A percentile compares a stretch with the other conserved stretches of the same genome.
Conservation (phyloP, 2,797 vertebrate genomes). For the Lepus oiostolus region DNA sequence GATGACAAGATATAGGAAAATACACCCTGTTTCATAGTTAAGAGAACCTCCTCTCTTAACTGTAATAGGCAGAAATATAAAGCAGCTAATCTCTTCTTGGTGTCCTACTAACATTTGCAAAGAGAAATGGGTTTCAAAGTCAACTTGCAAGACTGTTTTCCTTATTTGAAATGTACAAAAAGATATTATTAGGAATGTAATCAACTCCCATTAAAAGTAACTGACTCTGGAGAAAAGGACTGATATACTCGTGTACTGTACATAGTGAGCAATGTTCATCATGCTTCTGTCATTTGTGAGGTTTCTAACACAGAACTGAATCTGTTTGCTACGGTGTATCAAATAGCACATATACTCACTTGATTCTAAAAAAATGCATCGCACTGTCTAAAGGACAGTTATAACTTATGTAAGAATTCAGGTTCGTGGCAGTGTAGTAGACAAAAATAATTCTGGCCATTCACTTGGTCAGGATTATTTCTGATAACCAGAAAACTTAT, state of each 20-base stretch:
- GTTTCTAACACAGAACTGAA: conserved; percentile 56
- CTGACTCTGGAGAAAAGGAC: neutral
- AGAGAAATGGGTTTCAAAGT: conserved; percentile 60
- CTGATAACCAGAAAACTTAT: conserved; percentile 13
- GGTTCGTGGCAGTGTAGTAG: neutral
- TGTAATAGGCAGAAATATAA: conserved; percentile 37
- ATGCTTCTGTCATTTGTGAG: neutral
- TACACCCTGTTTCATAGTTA: conserved; percentile 43
- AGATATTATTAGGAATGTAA: conserved; percentile 43
- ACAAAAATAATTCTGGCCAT: conserved; percentile 36
- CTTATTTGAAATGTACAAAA: conserved; percentile 60
- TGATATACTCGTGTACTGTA: neutral
- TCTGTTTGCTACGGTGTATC: conserved; percentile 39
- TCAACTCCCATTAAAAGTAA: conserved; percentile 63
- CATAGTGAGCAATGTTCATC: conserved; percentile 23
- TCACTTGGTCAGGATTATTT: conserved; percentile 52
- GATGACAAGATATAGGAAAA: conserved; percentile 44
- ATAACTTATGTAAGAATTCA: conserved; percentile 50
- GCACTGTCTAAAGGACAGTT: neutral
- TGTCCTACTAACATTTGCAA: conserved; percentile 60
- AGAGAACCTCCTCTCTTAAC: neutral
- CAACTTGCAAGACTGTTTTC: conserved; percentile 52
- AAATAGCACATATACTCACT: conserved; percentile 25
- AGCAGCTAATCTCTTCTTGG: conserved; percentile 26
- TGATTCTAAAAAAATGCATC: conserved; percentile 52